Base-by-base conservation (phyloP, 2,113 vertebrate genomes). In the Dryoscopus gambensis region DNA sequence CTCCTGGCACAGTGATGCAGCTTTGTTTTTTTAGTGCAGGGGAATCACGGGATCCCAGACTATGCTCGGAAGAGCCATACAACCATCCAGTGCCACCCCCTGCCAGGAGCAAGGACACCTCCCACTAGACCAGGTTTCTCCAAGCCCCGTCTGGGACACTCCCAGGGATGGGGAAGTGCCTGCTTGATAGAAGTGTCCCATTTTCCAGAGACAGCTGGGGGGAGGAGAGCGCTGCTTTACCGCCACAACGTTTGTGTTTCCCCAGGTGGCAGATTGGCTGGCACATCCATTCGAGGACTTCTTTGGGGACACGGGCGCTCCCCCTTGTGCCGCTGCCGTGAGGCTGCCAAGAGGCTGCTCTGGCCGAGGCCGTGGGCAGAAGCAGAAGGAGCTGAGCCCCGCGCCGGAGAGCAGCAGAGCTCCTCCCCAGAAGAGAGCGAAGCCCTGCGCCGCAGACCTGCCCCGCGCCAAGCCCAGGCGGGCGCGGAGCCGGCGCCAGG, bases 261-360 rank as follows among this genome's bases (percentile, higher is more conserved):
- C 31, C 23, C 91, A 98, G 98, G 96, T 97, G 30, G 67, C 95
- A 46, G 93, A 97, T 17, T 99, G 99, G 99, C 98, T 99, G 90
- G 95, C 98, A 23, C 93, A 83, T 5, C 98, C 99, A 1, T 99
- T 99, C 89, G 97, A 92, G 89, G 98, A 98, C 67, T 97, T 98
- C 88, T 78, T 97, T 40, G 97, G 90, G 16, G 97, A 93, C 55
- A 69, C 90, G 16, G 18, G 64, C 78, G 12, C 91, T 46, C 96
- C 91, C 60, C 74, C 94, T 21, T 15, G 69, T 9, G 22, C 67
- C 0, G 1, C 76, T 84, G 56, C 87, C 35, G 56, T 77, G 59
- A 78, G 96, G 39, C 53, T 87, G 7, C 59, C 71, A 47, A 78
- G 42, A 57, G 79, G 86, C n/a, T 30, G 37, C 17, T 22, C 31